Base-by-base conservation (phyloP, 2,888 invertebrate genomes). In the Apamea crenata region DNA sequence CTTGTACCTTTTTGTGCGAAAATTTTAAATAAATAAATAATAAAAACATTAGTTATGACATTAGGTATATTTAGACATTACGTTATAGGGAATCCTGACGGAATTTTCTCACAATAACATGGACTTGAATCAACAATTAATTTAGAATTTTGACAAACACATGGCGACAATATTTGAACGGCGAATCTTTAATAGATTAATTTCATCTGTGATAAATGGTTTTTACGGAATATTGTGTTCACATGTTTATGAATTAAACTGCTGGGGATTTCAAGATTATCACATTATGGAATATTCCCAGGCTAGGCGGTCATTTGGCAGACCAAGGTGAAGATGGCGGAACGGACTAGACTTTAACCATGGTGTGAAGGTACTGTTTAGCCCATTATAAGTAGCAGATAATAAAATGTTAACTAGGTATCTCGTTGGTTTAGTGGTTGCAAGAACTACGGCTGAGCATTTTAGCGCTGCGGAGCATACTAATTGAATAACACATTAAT, bases 131-230 rank as follows among this genome's bases (percentile, higher is more conserved):
- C 18, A 72, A 56, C 53, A 68, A 16, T 70, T 10, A 40, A 79
- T 84, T 70, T 25, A n/a, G 8, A 36, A 21, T 32, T 56, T 71
- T 36, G 29, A 50, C 61, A 77, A 67, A 63, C 82, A 84, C 4
- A 29, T 83, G 82, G 63, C n/a, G 56, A 63, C 82, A 71, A 66
- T 78, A 77, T 74, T 72, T 65, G 2, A 32, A 47, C 21, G 3
- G 8, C 2, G 8, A 59, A 69, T 53, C 25, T 61, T 80, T 25
- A 44, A 44, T 82, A 10, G 32, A 18, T 47, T 29, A n/a, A 25
- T 14, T n/a, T 18, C 5, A 67, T 29, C 21, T 66, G 5, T 6
- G 36, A 66, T 70, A 79, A 73, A 65, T 44, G 40, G 8, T 29
- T 56, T 32, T 50, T 44, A 16, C n/a, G 10, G 18, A 21, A 44